These are phyloP conservation scores for Reticulitermes speratus DNA, from an alignment of 1,140 invertebrate genomes.

Conservation along the genomic window DNA sequence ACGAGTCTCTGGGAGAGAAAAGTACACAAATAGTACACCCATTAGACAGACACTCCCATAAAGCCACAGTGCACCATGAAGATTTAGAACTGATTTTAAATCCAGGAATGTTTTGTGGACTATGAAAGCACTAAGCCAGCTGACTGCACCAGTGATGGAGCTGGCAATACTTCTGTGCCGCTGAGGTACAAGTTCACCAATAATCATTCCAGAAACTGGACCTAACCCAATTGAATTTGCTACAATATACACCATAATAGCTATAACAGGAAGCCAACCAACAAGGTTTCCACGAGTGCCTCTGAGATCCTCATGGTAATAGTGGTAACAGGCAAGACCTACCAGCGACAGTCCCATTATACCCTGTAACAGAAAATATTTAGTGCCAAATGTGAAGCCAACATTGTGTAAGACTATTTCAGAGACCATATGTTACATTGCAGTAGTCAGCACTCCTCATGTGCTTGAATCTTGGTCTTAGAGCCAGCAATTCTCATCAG, in stretches of 20 bases:
- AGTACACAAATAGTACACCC: slow-evolving; percentile 33
- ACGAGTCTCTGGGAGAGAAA: slow-evolving; percentile 32
- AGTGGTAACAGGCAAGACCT: slow-evolving; percentile 32
- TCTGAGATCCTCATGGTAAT: slow-evolving; percentile 30
- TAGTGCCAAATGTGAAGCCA: not conserved
- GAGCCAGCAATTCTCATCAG: not conserved
- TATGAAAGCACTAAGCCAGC: slow-evolving; percentile 36
- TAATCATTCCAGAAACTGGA: slow-evolving; percentile 34
- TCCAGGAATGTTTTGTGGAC: slow-evolving; percentile 36
- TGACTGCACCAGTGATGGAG: slow-evolving; percentile 32
- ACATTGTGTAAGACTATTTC: not conserved
- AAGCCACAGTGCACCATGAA: slow-evolving; percentile 34
- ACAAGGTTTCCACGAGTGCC: not conserved
- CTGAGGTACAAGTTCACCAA: slow-evolving; percentile 35
- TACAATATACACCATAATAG: slow-evolving; percentile 33
- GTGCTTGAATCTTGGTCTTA: not conserved
- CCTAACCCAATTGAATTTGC: slow-evolving; percentile 33
- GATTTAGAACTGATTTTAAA: slow-evolving; percentile 20
- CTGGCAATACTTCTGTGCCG: slow-evolving; percentile 33
- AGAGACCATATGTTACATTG: not conserved
- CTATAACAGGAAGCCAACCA: slow-evolving; percentile 30
- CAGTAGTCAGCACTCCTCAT: not conserved
- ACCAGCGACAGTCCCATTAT: slow-evolving; percentile 32
- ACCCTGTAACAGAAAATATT: slow-evolving; percentile 38
- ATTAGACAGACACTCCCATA: slow-evolving; percentile 32